Percentiles rank a stretch among this genome's conserved stretches.
These are phyloP conservation scores for Epirrhoe alternata DNA, from an alignment of 2,888 invertebrate species.

Conservation along the genomic window DNA sequence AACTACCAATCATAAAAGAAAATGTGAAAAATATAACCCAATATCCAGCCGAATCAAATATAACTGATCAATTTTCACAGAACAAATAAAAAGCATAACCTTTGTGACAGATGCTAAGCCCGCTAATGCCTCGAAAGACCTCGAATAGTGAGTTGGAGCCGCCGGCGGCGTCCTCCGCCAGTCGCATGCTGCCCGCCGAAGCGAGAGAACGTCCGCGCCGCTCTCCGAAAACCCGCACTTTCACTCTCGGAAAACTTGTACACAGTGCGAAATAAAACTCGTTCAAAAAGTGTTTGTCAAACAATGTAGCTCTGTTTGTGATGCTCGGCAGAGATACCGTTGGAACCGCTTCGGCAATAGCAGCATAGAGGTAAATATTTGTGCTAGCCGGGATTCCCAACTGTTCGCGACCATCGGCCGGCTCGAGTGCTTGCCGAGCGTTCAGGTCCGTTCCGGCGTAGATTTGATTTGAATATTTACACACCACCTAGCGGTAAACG, in stretches of 20 bases:
- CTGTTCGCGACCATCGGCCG: conserved; percentile 49
- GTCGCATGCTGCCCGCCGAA: conserved; percentile 70
- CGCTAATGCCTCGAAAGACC: conserved; percentile 71
- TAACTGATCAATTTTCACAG: conserved; percentile 26
- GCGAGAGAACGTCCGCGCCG: conserved; percentile 61
- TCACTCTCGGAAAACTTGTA: conserved; percentile 58
- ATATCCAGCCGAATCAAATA: conserved; percentile 16
- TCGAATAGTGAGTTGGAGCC: conserved; percentile 65
- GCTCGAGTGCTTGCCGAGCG: conserved; percentile 54
- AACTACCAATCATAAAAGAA: not conserved
- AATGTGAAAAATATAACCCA: conserved; percentile 13
- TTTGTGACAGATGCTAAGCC: conserved; percentile 66
- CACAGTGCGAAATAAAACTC: conserved; percentile 51
- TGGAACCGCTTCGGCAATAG: conserved; percentile 61
- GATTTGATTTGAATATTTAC: conserved; percentile 56
- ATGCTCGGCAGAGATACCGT: conserved; percentile 57
- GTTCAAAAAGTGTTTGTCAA: conserved; percentile 46
- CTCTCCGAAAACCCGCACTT: conserved; percentile 44
- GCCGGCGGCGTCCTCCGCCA: conserved; percentile 53
- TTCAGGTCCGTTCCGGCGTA: conserved; percentile 46
- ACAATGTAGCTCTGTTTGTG: conserved; percentile 57
- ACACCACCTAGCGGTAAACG: conserved; percentile 33
- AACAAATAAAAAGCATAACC: conserved; percentile 68
- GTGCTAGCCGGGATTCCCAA: conserved; percentile 50
- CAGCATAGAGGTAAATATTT: conserved; percentile 77